phyloP scores from a whole-genome alignment of 2,113 vertebrate genomes.

The Tachuris rubrigastra region DNA sequence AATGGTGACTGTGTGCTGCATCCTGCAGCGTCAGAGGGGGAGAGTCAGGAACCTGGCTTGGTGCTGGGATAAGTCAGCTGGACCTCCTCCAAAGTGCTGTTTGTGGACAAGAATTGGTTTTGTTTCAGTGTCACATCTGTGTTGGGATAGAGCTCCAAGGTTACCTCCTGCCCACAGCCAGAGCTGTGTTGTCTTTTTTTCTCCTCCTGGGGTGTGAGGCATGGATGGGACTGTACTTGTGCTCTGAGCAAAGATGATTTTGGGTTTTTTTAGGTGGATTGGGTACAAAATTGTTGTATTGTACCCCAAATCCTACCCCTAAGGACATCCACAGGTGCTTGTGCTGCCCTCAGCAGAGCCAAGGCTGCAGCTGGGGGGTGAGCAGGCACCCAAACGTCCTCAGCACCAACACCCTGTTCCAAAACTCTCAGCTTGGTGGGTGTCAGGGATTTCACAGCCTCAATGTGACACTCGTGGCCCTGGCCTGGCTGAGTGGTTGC shows the following conservation, averaged over 20 bases:
- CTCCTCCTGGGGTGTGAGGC: not conserved
- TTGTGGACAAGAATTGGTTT: rapidly evolving
- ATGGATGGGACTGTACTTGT: rapidly evolving
- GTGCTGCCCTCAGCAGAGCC: not conserved
- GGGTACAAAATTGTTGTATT: not conserved
- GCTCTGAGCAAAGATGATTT: not conserved
- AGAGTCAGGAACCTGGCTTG: not conserved
- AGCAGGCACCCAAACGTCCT: rapidly evolving
- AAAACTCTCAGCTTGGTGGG: rapidly evolving
- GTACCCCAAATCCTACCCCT: no score
- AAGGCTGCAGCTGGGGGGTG: rapidly evolving
- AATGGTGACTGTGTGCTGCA: not conserved
- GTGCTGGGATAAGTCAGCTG: not conserved
- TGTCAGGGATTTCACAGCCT: not conserved
- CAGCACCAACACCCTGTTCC: rapidly evolving
- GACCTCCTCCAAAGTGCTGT: not conserved
- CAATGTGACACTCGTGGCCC: rapidly evolving
- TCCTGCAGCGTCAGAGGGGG: not conserved
- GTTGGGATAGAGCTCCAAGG: rapidly evolving
- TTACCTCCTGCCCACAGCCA: not conserved
- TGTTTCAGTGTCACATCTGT: rapidly evolving
- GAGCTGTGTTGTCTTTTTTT: rapidly evolving
- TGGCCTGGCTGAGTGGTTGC: rapidly evolving
- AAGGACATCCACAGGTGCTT: rapidly evolving
- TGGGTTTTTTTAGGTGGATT: not conserved